phyloP scores from a whole-genome alignment of 2,888 invertebrate species.

The Thecocarcelia acutangulata region DNA sequence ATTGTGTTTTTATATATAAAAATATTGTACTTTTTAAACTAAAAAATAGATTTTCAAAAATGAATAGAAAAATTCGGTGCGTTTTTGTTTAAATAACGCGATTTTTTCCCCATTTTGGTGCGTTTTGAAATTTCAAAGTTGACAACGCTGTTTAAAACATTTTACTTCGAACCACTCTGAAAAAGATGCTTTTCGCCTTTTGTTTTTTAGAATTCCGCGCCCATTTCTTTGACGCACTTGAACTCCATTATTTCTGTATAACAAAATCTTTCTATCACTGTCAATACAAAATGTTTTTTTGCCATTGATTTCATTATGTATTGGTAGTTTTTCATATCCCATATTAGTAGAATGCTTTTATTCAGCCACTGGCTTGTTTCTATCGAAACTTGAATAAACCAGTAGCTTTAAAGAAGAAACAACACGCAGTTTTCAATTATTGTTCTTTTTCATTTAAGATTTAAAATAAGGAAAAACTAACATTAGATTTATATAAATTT shows the following conservation, averaged over 20 bases:
- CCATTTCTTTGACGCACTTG: not conserved
- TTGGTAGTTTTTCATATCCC: not conserved
- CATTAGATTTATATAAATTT: conserved; percentile 5
- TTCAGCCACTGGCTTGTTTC: conserved; percentile 31
- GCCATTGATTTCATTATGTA: not conserved
- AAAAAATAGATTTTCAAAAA: too few species aligned
- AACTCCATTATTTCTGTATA: not conserved
- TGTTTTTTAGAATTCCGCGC: too few species aligned
- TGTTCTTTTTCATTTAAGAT: not conserved
- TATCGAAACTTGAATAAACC: conserved; percentile 21
- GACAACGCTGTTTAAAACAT: too few species aligned
- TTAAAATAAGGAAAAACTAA: conserved; percentile 2
- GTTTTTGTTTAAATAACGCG: too few species aligned
- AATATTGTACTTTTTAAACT: too few species aligned
- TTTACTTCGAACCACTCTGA: too few species aligned
- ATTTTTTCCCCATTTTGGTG: too few species aligned
- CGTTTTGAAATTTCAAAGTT: too few species aligned
- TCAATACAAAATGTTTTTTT: not conserved
- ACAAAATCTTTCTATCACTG: conserved; percentile 14
- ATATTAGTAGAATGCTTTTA: not conserved
- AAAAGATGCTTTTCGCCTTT: too few species aligned
- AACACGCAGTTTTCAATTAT: conserved; percentile 34
- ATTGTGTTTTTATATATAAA: too few species aligned
- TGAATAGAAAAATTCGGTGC: too few species aligned
- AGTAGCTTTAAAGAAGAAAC: conserved; percentile 53